Percentiles rank a stretch among this genome's conserved stretches.
phyloP scores from a whole-genome alignment of 2,113 vertebrate species.

The Apteryx mantelli region DNA sequence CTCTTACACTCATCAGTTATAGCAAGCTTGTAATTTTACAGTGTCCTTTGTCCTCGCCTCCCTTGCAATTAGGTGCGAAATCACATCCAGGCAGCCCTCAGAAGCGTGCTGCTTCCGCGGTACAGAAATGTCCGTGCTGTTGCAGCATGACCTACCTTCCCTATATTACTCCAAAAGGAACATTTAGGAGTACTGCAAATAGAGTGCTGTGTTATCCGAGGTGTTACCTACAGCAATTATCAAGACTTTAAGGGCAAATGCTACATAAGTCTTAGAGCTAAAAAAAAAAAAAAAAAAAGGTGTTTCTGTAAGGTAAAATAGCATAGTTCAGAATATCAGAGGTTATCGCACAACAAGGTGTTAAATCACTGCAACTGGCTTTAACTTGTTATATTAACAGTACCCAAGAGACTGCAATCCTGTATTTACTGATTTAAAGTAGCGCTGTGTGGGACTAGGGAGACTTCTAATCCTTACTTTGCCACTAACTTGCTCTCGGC shows the following conservation, averaged over 20 bases:
- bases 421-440: background rate
- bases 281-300: background rate
- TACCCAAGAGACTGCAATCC: background rate
- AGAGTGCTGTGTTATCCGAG: background rate
- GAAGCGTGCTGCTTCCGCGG: background rate
- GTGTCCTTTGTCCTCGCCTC: background rate
- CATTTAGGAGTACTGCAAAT: background rate
- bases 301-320: background rate
- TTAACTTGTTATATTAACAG: background rate
- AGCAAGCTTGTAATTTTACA: background rate
- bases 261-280: slow-evolving; percentile 16
- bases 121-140: background rate
- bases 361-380: background rate
- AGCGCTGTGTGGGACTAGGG: background rate
- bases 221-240: slow-evolving; percentile 27
- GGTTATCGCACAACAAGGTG: background rate
- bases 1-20: background rate
- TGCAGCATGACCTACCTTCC: background rate
- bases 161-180: background rate
- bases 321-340: background rate
- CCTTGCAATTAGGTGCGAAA: background rate
- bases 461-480: background rate
- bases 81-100: background rate
- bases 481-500: background rate
- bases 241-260: background rate